Evolutionary conservation across 92 coral and sea anemone genomes (phyloP), one percentile per base, ranked within the genome.

Genomic region (Palythoa heliodiscus): DNA sequence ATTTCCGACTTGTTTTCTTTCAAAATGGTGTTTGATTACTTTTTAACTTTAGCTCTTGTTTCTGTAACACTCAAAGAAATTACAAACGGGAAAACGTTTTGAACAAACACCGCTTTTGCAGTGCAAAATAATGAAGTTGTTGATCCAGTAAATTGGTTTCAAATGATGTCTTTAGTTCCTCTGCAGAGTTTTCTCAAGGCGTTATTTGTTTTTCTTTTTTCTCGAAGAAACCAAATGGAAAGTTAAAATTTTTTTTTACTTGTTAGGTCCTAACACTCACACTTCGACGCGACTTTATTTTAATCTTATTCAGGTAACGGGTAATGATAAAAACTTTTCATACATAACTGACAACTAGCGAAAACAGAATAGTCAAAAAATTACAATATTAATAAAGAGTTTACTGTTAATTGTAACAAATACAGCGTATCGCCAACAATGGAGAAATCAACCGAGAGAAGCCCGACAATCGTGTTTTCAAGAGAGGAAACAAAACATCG

Each of bases 401-500:
- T 48, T 80, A 7, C 40, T 79, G 35, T 12, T 79, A 43, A 19
- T 67, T 78, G 2, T 80, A 6, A 43, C 39, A 67, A 52, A 47
- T 24, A 14, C 58, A 22, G 54, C 60, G 47, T 25, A 39, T 63
- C 19, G 24, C 10, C 69, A 63, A 29, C 20, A 67, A 76, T 76
- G 81, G 81, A 76, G 24, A 76, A 76, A 76, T 53, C 81, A 1
- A 10, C 84, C 20, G 84, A 80, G 24, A 64, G 84, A 13, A 60
- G 74, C 40, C 48, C 73, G 14, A 63, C 84, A 50, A 76, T 64
- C 16, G 63, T 76, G 25, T 88, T 71, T 52, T 61, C 91, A 15
- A 79, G 88, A 48, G 93, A 90, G 22, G 91, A 87, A n/a, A 77
- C 69, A 39, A 87, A 64, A 35, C 82, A 91, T 19, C 97, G 97